These are phyloP conservation scores for Sparidentex hasta DNA, from an alignment of 2,797 vertebrate genomes.

Conservation along the genomic window DNA sequence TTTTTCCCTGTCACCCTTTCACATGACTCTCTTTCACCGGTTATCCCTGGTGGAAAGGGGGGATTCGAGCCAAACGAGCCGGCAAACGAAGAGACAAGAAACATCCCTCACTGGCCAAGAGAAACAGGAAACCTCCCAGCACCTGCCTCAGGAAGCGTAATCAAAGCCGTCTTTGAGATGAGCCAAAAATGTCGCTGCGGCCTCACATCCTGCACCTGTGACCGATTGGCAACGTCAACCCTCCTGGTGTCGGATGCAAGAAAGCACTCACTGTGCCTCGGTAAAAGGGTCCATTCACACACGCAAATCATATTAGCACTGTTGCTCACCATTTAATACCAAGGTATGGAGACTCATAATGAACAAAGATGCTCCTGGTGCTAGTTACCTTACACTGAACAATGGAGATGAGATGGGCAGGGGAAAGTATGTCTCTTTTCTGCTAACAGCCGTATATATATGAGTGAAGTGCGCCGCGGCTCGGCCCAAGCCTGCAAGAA, in stretches of 20 bases:
- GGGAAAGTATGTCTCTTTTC: conserved; percentile 8
- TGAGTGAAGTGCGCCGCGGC: conserved; percentile 27
- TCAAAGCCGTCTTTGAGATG: conserved; percentile 77
- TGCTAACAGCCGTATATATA: conserved; percentile 55
- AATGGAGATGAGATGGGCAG: conserved; percentile 13
- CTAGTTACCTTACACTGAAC: neutral
- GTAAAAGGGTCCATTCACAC: conserved; percentile 66
- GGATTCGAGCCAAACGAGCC: conserved; percentile 56
- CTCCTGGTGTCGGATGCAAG: conserved; percentile 55
- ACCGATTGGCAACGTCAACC: conserved; percentile 64
- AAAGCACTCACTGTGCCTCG: conserved; percentile 63
- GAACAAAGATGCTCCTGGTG: neutral
- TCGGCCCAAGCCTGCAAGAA: conserved; percentile 20
- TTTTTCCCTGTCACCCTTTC: conserved; percentile 37
- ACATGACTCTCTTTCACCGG: conserved; percentile 53
- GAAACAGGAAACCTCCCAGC: conserved; percentile 74
- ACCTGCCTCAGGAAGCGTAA: conserved; percentile 81
- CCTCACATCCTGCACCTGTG: conserved; percentile 81
- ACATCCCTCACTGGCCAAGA: conserved; percentile 64
- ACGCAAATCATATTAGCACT: conserved; percentile 22
- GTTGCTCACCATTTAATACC: conserved; percentile 34
- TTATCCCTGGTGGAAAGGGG: conserved; percentile 42
- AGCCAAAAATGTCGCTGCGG: conserved; percentile 65
- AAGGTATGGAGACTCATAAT: conserved; percentile 24
- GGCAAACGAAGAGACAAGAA: conserved; percentile 61